A percentile compares a stretch with the other conserved stretches of the same genome.
Conservation (phyloP, 2,797 vertebrate genomes). For the Rhyacichthys aspro region DNA sequence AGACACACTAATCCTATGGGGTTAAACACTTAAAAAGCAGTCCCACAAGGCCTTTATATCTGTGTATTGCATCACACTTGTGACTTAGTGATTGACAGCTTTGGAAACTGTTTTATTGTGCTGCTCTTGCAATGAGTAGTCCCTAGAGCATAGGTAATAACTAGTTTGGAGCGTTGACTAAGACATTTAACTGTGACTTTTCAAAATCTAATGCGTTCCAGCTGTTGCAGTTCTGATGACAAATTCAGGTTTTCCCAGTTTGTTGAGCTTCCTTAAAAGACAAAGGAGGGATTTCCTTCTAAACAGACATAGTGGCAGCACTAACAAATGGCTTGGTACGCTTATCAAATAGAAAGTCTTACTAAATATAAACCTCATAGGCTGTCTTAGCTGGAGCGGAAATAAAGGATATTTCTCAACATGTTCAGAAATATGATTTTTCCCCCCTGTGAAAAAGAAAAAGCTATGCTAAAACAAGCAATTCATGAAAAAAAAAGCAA, state of each 20-base stretch:
- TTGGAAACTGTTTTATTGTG: conserved; percentile 69
- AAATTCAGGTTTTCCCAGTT: conserved; percentile 78
- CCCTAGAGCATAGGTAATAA: conserved; percentile 66
- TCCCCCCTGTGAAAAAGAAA: too few relatives aligned
- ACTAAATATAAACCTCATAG: conserved; percentile 64
- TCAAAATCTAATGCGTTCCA: conserved; percentile 70
- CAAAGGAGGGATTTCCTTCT: conserved; percentile 85
- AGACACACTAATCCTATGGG: conserved; percentile 65
- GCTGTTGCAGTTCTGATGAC: conserved; percentile 76
- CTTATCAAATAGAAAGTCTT: conserved; percentile 66
- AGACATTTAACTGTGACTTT: conserved; percentile 65
- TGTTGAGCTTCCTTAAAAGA: conserved; percentile 79
- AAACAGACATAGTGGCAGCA: conserved; percentile 73
- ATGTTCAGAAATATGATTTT: background rate
- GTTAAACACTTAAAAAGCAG: conserved; percentile 64
- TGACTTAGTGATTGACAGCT: conserved; percentile 70
- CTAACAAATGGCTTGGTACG: conserved; percentile 64
- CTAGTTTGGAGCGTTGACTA: conserved; percentile 68
- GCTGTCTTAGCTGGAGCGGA: conserved; percentile 26
- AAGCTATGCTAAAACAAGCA: too few relatives aligned
- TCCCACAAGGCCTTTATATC: conserved; percentile 54
- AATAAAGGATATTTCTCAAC: conserved; percentile 9
- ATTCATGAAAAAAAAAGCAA: too few relatives aligned
- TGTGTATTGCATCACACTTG: conserved; percentile 60
- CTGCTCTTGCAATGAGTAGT: conserved; percentile 64